Base-by-base conservation (phyloP, 2,888 invertebrate genomes). In the Mimas tiliae region DNA sequence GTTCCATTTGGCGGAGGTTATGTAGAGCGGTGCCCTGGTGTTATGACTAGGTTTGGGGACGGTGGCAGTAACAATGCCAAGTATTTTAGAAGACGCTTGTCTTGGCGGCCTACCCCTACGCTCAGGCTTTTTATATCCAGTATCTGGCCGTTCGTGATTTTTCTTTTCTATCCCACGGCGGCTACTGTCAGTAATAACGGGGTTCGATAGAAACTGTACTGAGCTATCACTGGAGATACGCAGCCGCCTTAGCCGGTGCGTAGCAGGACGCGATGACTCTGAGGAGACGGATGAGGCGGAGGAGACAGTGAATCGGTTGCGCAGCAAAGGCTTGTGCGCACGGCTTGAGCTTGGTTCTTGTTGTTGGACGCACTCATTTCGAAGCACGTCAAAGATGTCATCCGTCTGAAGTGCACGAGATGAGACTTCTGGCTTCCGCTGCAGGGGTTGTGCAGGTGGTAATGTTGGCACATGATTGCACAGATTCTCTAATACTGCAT, bases 61-160 rank as follows among this genome's bases (percentile, higher is more conserved):
- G 12, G 42, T 42, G 11, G 19, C 6, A 7, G 38, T 42, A 6
- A 58, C 58, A 6, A 58, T 19, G 16, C 58, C 58, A 38, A 58
- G 58, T 6, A 58, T 38, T 4, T 42, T 58, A 7, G 11, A 11
- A 1, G 11, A 11, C 1, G 9, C 7, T 1, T 11, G 58, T 42
- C 38, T 38, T 38, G 38, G 38, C 12, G 58, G 58, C 19, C 58
- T 58, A 12, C 58, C 58, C 12, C 58, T 58, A 19, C 19, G 16
- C 9, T 19, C 50, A 2, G 19, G 19, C 9, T 11, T 19, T 8
- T 50, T 58, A 14, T 55, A 3, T n/a, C 2, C 11, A 16, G 34
- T 55, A 6, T 58, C 1, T 34, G 16, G 38, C 6, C 7, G 55
- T 19, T 11, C 38, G 3, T 38, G 19, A 16, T 38, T n/a, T 16